Percentiles rank a stretch among this genome's conserved stretches.
These are phyloP conservation scores for Plestiodon gilberti DNA, from an alignment of 2,113 vertebrate genomes.

Conservation along the genomic window DNA sequence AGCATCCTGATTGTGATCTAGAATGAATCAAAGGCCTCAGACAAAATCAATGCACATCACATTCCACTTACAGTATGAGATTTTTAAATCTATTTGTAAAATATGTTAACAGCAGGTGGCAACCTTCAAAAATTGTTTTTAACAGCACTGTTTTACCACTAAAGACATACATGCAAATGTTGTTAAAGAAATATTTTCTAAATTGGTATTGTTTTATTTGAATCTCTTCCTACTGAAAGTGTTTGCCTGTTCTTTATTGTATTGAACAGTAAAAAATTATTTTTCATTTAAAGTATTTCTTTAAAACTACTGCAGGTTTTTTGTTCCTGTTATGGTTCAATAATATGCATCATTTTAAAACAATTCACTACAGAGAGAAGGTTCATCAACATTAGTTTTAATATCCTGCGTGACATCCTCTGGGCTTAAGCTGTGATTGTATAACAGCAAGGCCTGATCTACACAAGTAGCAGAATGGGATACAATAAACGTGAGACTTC, in stretches of 20 bases:
- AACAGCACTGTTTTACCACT: slow-evolving; percentile 32
- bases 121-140: slow-evolving; percentile 77
- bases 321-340: slow-evolving; percentile 23
- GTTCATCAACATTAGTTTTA: background rate
- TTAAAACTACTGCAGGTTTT: background rate
- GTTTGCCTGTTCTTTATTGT: slow-evolving; percentile 6
- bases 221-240: slow-evolving; percentile 33
- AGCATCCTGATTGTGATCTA: slow-evolving; percentile 7
- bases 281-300: background rate
- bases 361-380: background rate
- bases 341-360: slow-evolving; percentile 30
- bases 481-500: no score
- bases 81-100: slow-evolving; percentile 72
- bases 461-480: no score
- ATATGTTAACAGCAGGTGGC: slow-evolving; percentile 84
- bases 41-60: slow-evolving; percentile 34
- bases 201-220: slow-evolving; percentile 25
- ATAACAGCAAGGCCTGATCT: background rate
- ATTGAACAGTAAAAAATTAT: background rate
- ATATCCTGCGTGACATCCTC: slow-evolving; percentile 8
- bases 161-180: slow-evolving; percentile 39
- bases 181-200: slow-evolving; percentile 31
- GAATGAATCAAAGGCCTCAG: slow-evolving; percentile 49
- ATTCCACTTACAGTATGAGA: slow-evolving; percentile 21
- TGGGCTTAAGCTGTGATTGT: background rate